A percentile compares a stretch with the other conserved stretches of the same genome.
Conservation (phyloP, 2,113 vertebrate genomes). For the Hemibagrus wyckioides region DNA sequence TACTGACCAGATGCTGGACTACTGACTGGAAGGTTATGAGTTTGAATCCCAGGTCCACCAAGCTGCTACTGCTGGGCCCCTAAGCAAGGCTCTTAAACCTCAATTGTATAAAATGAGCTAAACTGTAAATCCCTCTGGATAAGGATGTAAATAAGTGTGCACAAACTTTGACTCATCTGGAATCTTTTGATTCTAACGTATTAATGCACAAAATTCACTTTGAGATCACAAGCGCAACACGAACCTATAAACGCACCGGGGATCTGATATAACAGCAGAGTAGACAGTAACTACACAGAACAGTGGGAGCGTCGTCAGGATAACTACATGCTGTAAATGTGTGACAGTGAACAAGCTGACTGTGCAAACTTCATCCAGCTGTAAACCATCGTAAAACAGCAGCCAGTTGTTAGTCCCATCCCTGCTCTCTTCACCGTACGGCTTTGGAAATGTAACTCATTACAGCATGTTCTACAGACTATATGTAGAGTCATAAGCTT, state of each 20-base stretch:
- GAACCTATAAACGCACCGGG: neutral
- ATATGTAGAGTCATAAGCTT: neutral
- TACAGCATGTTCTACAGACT: neutral
- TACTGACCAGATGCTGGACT: neutral
- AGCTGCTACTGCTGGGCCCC: too few relatives aligned
- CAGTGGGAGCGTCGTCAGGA: neutral
- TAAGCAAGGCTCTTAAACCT: too few relatives aligned
- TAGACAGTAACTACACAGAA: neutral
- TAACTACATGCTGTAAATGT: conserved; percentile 1
- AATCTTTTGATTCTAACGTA: neutral
- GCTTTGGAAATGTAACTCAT: neutral
- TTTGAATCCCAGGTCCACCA: too few relatives aligned
- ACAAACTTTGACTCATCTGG: neutral
- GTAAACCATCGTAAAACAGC: neutral
- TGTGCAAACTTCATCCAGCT: neutral
- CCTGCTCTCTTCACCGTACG: neutral
- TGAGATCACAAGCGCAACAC: neutral
- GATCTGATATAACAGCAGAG: neutral
- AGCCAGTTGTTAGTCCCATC: neutral
- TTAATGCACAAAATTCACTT: neutral
- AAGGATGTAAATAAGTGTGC: too few relatives aligned
- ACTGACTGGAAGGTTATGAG: too few relatives aligned
- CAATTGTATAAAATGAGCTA: too few relatives aligned
- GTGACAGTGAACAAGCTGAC: neutral
- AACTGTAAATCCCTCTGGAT: too few relatives aligned